Conservation (phyloP, 2,113 vertebrate genomes). For the Riparia riparia region DNA sequence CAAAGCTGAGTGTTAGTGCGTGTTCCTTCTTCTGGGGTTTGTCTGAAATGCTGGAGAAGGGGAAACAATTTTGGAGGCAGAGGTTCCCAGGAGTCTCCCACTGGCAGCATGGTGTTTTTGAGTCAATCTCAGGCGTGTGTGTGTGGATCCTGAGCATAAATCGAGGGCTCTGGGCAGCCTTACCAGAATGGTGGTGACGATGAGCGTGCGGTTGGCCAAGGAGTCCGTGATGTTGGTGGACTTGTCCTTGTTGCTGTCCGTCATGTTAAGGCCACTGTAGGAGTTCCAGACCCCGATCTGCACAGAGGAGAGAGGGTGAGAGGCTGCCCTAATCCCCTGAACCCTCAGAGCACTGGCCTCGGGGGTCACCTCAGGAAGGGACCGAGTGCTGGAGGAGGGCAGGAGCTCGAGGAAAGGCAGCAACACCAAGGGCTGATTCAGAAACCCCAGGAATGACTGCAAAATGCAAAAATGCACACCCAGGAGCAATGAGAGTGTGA, state of each 20-base stretch:
- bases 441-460: slow-evolving; percentile 10
- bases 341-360: neutral
- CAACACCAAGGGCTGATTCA: neutral
- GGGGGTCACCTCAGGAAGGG: neutral
- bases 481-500: neutral
- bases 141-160: neutral
- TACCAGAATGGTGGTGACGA: slow-evolving; percentile 98
- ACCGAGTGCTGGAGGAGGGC: neutral
- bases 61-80: neutral
- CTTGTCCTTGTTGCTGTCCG: slow-evolving; percentile 86
- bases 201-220: slow-evolving; percentile 91
- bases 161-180: neutral
- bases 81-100: neutral
- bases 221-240: slow-evolving; percentile 90
- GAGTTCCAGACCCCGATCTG: slow-evolving; percentile 98
- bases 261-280: slow-evolving; percentile 94
- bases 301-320: slow-evolving; percentile 36
- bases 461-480: neutral
- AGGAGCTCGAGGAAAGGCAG: neutral
- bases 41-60: neutral
- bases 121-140: fast-evolving
- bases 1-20: neutral
- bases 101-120: neutral
- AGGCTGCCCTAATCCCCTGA: fast-evolving
- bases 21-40: neutral